Base-by-base conservation (phyloP, 2,113 vertebrate genomes). In the Burhinus oedicnemus region DNA sequence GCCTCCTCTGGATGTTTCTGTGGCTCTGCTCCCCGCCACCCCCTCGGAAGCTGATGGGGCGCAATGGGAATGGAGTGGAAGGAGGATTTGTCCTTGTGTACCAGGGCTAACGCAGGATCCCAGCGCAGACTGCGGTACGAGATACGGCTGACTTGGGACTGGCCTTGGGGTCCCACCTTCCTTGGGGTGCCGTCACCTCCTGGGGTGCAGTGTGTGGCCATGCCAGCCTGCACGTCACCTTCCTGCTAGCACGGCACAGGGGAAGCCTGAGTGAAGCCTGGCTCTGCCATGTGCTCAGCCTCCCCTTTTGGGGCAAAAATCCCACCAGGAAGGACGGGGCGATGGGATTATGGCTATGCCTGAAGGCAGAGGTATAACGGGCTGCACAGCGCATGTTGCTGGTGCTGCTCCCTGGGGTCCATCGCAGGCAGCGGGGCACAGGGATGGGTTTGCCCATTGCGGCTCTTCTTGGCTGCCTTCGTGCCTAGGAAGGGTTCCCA, bases 311-410 rank as follows among this genome's bases (percentile, higher is more conserved):
- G 42, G 77, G 34, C 45, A 64, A 20, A 62, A 72, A 36, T 11
- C 62, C 21, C 30, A 1, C 2, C 0, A 1, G 2, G 65, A 17
- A 62, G 23, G 42, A 13, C 7, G 77, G 16, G 27, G 40, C 2
- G 1, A 32, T 34, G 66, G 40, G n/a, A 19, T 20, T 2, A 0
- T 38, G 36, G 30, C 54, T 30, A 26, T 22, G 40, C 60, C 32
- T 18, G 26, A 9, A 13, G 36, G 42, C 25, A 25, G 52, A 51
- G 74, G 29, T 22, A 5, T 30, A 9, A 1, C 3, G 1, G 18
- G 36, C 54, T 44, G 75, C 32, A 7, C 38, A 10, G 32, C 18
- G 45, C 20, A 0, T 2, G 22, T 21, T 15, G 57, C 13, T 0
- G 2, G 45, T 15, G 47, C 81, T 23, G 18, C 32, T 86, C 27